Conservation (phyloP, 2,888 invertebrate species). For the Brachyptera risi region DNA sequence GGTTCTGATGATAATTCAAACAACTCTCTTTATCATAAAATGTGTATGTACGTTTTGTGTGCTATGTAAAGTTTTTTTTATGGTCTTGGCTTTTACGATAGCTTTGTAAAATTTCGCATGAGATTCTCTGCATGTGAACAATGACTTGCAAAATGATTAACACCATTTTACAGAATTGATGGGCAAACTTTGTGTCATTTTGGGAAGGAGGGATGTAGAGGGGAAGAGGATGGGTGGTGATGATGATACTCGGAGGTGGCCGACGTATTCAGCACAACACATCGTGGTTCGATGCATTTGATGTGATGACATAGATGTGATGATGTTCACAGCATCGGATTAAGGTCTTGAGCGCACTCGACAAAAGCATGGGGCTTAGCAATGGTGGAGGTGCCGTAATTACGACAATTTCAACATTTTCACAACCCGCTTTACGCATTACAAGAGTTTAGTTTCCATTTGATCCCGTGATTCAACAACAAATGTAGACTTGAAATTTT, state of each 20-base stretch:
- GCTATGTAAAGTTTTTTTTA: constrained; percentile 29
- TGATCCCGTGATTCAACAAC: too few species aligned
- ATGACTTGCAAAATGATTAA: constrained; percentile 27
- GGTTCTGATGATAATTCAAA: constrained; percentile 25
- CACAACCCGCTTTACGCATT: too few species aligned
- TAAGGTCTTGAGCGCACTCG: too few species aligned
- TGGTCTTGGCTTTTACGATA: constrained; percentile 26
- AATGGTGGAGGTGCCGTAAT: too few species aligned
- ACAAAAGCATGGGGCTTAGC: too few species aligned
- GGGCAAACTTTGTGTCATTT: constrained; percentile 17
- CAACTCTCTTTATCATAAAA: constrained; percentile 25
- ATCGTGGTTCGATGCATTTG: neutral
- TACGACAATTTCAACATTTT: too few species aligned
- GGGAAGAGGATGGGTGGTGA: neutral
- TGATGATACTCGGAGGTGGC: neutral
- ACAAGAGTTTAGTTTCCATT: too few species aligned
- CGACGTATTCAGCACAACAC: neutral
- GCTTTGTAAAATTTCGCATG: constrained; percentile 24
- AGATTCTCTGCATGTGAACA: constrained; percentile 20
- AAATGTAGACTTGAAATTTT: too few species aligned
- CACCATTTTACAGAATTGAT: constrained; percentile 23
- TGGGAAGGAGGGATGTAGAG: neutral
- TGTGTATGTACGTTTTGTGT: constrained; percentile 26
- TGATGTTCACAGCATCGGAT: neutral
- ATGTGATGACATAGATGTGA: neutral